Base-by-base conservation (phyloP, 2,113 vertebrate species). In the Ia io region DNA sequence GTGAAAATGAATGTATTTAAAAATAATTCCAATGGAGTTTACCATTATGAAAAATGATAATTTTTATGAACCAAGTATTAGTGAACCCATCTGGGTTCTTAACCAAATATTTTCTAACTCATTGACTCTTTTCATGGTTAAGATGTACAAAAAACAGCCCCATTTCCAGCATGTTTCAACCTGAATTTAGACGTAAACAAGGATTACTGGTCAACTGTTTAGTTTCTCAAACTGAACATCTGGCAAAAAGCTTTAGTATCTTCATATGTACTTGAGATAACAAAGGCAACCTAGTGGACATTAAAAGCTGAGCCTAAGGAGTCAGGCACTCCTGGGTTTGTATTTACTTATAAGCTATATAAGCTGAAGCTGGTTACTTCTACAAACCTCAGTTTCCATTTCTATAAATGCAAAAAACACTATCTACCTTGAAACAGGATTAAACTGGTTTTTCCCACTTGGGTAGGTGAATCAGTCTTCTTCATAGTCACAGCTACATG, bases 371-470 rank as follows among this genome's bases (percentile, higher is more conserved):
- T 61, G 16, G 23, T 65, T 83, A 91, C 69, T 74, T 94, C 37
- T 90, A 56, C 14, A 49, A 56, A 40, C 59, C 59, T 93, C 78
- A 44, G 63, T 88, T 71, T 94, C 74, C 67, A 88, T 84, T 82
- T 59, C 90, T 87, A 25, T 73, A 95, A 93, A 91, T 69, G 71
- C 80, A n/a, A 49, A 96, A 95, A 88, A 69, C 59, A 88, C 25
- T 44, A 5, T 84, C 44, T 84, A 73, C 32, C 51, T 71, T 79
- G 44, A 70, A 96, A 77, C 86, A 96, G 73, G 49, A 59, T 35
- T 76, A 90, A 93, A 93, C 88, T 95, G 84, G 84, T 85, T 96
- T 96, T 94, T 51, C 85, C 90, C 28, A 88, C 61, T 51, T 93
- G 59, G 25, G 35, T 32, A 51, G 44, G 35, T 25, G 0, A 88